Conservation (phyloP, 2,113 vertebrate species). For the Solea senegalensis region DNA sequence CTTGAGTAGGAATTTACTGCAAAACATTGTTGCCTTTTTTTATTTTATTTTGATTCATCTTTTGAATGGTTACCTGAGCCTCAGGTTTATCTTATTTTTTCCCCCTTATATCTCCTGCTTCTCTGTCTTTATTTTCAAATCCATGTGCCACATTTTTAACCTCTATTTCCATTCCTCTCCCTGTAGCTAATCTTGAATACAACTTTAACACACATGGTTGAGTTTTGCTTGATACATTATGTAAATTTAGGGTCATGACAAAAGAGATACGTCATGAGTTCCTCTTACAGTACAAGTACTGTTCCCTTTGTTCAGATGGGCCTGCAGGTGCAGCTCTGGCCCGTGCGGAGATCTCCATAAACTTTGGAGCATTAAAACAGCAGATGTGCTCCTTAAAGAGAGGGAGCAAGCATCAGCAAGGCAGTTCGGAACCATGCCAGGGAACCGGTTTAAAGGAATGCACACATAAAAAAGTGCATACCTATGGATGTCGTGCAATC, state of each 20-base stretch:
- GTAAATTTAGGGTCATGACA: constrained; percentile 83
- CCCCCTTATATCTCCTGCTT: no score
- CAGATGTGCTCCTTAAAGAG: constrained; percentile 80
- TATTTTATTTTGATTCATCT: constrained; percentile 3
- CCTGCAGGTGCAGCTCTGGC: constrained; percentile 88
- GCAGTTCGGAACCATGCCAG: constrained; percentile 34
- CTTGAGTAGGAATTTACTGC: constrained; percentile 47
- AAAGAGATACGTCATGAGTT: constrained; percentile 84
- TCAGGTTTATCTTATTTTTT: no score
- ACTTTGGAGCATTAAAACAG: constrained; percentile 83
- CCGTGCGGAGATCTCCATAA: constrained; percentile 87
- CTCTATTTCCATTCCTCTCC: not conserved
- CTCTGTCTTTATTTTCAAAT: not conserved
- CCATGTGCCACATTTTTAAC: not conserved
- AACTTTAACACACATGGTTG: constrained; percentile 80
- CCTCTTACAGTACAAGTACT: constrained; percentile 87
- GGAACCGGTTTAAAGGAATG: constrained; percentile 36
- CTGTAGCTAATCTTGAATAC: constrained; percentile 4
- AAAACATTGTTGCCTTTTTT: constrained; percentile 5
- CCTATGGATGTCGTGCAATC: constrained; percentile 10
- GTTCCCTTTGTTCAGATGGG: constrained; percentile 90
- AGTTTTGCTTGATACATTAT: constrained; percentile 84
- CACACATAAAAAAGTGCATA: constrained; percentile 19
- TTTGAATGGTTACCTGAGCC: not conserved
- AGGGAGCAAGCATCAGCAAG: constrained; percentile 43